Evolutionary conservation across 2,113 vertebrate species (phyloP).

Genomic region (Scomber colias): DNA sequence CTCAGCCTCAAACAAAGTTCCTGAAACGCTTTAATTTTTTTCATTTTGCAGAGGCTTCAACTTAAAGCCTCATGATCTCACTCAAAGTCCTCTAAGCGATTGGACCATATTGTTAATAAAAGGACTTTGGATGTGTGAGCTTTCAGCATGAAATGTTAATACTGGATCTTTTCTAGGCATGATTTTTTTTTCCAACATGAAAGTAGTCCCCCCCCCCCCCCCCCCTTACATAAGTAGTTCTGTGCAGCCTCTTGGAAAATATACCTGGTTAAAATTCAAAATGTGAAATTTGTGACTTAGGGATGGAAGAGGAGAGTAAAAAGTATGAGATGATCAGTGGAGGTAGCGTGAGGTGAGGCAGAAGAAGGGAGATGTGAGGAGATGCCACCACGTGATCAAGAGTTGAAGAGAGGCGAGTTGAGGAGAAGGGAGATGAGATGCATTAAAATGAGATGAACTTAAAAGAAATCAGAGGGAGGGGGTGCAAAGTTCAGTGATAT

Average conservation of each 20-base stretch:
- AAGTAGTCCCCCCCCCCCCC: too few species aligned
- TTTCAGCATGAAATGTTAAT: neutral
- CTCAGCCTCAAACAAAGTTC: neutral
- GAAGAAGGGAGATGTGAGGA: neutral
- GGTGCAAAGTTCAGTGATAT: slow-evolving; percentile 26
- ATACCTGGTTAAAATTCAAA: neutral
- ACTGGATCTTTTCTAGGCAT: too few species aligned
- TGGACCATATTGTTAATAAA: too few species aligned
- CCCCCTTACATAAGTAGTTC: too few species aligned
- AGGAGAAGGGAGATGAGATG: slow-evolving; percentile 7
- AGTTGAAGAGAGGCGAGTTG: neutral
- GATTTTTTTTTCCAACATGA: too few species aligned
- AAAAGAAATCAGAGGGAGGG: neutral
- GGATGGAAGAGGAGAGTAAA: neutral
- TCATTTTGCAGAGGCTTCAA: neutral
- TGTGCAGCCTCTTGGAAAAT: neutral
- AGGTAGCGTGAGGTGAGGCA: neutral
- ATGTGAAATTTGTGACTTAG: neutral
- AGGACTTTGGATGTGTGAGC: too few species aligned
- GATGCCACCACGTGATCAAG: slow-evolving; percentile 14
- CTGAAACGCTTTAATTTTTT: slow-evolving; percentile 3
- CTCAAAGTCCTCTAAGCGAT: neutral
- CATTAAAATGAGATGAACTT: slow-evolving; percentile 45
- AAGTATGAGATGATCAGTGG: neutral
- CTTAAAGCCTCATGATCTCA: neutral